phyloP scores from a whole-genome alignment of 2,797 vertebrate genomes.

The Acipenser transmontanus region DNA sequence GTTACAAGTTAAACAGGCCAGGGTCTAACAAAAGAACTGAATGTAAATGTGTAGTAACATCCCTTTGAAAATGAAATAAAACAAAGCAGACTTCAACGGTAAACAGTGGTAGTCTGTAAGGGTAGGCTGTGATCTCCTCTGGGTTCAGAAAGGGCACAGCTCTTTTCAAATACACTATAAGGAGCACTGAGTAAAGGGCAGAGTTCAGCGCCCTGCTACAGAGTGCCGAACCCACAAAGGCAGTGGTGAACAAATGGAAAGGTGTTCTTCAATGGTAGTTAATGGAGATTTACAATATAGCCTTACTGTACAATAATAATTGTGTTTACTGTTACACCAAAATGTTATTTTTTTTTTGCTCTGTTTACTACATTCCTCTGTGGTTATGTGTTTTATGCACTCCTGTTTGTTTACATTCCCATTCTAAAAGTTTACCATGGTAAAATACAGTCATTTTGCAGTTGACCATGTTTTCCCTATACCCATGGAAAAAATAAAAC shows the following conservation, averaged over 20 bases:
- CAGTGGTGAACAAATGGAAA: neutral
- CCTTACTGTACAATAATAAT: constrained; percentile 14
- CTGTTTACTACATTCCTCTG: no score
- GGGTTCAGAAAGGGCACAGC: neutral
- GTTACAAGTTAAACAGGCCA: neutral
- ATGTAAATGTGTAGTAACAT: neutral
- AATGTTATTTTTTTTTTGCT: no score
- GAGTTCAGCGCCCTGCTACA: neutral
- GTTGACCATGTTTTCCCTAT: no score
- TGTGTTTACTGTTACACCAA: no score
- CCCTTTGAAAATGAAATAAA: neutral
- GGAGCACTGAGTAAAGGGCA: neutral
- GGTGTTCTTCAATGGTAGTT: constrained; percentile 31
- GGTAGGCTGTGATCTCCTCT: constrained; percentile 3
- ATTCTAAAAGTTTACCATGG: no score
- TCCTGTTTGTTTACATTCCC: no score
- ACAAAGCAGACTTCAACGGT: neutral
- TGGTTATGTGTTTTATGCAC: no score
- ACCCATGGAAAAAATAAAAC: no score
- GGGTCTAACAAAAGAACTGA: neutral
- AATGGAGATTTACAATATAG: constrained; percentile 39
- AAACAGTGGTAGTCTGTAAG: neutral
- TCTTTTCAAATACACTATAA: neutral
- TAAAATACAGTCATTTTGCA: no score
- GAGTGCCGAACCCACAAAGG: neutral